Evolutionary conservation across 1,140 invertebrate genomes (phyloP), one percentile per base, ranked within the genome.

Genomic region (Drosophila tristis): DNA sequence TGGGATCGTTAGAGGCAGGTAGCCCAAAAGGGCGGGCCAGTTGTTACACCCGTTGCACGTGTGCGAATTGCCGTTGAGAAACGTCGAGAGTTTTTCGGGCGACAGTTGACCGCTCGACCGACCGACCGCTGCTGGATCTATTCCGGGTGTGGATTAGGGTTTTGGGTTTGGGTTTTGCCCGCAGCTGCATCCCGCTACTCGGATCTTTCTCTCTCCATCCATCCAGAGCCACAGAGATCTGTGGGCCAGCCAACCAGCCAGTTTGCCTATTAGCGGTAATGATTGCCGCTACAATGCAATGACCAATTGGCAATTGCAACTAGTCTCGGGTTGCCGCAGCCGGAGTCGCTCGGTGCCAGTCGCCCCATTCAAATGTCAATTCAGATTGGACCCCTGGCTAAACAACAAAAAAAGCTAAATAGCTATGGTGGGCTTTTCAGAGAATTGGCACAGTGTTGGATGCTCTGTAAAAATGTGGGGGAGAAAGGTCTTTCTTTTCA

Each of bases 311-410:
- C 67, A 71, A 71, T 71, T 71, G 67, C 67, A 54, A 70, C 67
- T 71, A 57, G 35, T 62, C 57, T 25, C 39, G 54, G 55, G 31
- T 58, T 71, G 80, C 59, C 66, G 45, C 55, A 35, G 35, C 74
- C 70, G 71, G 75, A 31, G 78, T 58, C 51, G 48, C 31, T 78
- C 75, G 75, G 82, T 85, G 72, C 76, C 72, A 84, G 84, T 59
- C 79, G 71, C 78, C 74, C 85, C 85, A 89, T 89, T 89, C 85
- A 89, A 89, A 89, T 89, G 84, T 89, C 84, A 89, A 71, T 89
- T 89, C 72, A 31, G 63, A 58, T 70, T 48, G 67, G 43, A 50
- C 45, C 53, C 39, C 44, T 15, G 45, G 29, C 20, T 31, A 39
- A 23, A 60, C 9, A 35, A 39, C 4, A 13, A 11, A 15, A 55